Conservation (phyloP, 2,113 vertebrate species). For the Corythaeola cristata region DNA sequence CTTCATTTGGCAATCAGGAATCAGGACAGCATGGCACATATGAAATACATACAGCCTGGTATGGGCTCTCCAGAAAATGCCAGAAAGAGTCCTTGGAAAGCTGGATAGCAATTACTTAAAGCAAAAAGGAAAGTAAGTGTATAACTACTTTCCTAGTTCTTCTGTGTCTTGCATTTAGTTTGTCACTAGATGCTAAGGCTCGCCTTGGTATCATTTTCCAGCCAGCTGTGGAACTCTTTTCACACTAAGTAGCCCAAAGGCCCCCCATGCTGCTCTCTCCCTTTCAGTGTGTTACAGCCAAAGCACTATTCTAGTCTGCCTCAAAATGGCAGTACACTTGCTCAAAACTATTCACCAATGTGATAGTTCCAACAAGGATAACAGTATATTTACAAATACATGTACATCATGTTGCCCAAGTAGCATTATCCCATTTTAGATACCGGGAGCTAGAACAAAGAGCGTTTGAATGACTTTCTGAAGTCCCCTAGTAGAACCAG, state of each 20-base stretch:
- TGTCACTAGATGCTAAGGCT: background rate
- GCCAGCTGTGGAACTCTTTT: background rate
- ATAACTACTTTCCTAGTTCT: background rate
- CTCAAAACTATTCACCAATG: background rate
- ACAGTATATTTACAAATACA: background rate
- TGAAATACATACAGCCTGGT: background rate
- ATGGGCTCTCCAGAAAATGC: background rate
- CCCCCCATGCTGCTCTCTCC: background rate
- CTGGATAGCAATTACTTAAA: background rate
- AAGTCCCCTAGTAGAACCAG: background rate
- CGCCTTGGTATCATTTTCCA: background rate
- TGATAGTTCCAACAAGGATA: background rate
- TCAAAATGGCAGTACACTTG: background rate
- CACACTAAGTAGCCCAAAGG: background rate
- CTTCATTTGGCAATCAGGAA: background rate
- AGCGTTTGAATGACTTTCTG: background rate
- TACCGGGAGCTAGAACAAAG: background rate
- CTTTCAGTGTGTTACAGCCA: background rate
- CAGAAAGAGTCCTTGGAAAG: background rate
- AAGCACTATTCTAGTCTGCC: background rate
- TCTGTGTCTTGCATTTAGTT: background rate
- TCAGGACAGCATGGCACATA: background rate
- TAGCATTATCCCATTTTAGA: background rate
- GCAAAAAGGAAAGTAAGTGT: background rate
- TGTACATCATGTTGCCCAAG: background rate